Evolutionary conservation across 2,888 invertebrate genomes (phyloP).

Genomic region (Caenorhabditis uteleia): DNA sequence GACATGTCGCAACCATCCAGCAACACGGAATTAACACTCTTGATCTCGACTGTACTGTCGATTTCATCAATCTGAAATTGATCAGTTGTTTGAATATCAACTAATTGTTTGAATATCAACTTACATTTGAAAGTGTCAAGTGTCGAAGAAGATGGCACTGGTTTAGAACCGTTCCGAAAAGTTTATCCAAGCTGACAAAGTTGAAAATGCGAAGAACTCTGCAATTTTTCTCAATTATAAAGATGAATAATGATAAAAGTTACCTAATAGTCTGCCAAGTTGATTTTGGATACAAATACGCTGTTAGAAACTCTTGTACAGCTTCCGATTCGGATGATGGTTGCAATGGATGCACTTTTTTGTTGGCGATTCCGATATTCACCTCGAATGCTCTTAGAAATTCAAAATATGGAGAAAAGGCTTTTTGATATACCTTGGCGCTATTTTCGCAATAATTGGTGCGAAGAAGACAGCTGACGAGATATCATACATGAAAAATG

Average conservation of each 20-base stretch:
- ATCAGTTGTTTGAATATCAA: background rate
- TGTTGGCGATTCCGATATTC: conserved; percentile 25
- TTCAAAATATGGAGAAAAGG: too few relatives aligned
- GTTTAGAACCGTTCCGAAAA: conserved; percentile 8
- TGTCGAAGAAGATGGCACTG: conserved; percentile 16
- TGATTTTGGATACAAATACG: conserved; percentile 9
- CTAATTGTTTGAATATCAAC: background rate
- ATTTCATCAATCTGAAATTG: conserved; percentile 33
- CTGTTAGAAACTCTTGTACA: conserved; percentile 20
- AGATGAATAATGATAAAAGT: background rate
- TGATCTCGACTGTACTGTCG: conserved; percentile 9
- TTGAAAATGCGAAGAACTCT: conserved; percentile 30
- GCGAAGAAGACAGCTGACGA: conserved; percentile 15
- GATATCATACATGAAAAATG: conserved; percentile 26
- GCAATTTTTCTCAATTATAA: too few relatives aligned
- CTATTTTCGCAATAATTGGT: conserved; percentile 9
- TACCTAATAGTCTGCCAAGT: conserved; percentile 28
- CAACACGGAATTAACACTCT: conserved; percentile 12
- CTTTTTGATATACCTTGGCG: too few relatives aligned
- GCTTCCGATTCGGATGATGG: conserved; percentile 16
- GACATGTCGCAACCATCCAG: conserved; percentile 26
- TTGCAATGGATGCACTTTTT: conserved; percentile 20
- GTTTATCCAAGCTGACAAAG: conserved; percentile 15
- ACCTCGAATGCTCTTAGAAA: conserved; percentile 13
- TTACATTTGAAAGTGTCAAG: conserved; percentile 29